Percentiles rank a stretch among this genome's conserved stretches.
Conservation (phyloP, 1,140 invertebrate species). For the Phocides pigmalion region DNA sequence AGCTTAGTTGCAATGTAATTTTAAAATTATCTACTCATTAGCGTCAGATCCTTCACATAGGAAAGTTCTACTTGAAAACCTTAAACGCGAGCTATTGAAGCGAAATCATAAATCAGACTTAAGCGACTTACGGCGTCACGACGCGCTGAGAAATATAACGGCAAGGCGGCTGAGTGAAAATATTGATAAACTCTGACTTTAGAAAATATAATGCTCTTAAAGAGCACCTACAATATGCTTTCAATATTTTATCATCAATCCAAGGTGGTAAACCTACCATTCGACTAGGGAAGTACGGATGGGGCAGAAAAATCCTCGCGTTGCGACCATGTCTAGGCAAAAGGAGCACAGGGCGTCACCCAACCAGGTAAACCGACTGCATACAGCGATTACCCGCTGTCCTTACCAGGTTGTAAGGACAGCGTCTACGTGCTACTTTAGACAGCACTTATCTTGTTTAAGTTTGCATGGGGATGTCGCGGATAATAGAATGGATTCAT, state of each 20-base stretch:
- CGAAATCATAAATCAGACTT: not conserved
- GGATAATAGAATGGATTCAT: too few species aligned
- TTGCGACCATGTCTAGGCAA: too few species aligned
- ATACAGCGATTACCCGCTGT: too few species aligned
- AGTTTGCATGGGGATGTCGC: too few species aligned
- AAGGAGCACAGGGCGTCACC: too few species aligned
- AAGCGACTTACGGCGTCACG: not conserved
- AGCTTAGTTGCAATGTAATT: not conserved
- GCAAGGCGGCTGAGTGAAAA: not conserved
- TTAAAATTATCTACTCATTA: not conserved
- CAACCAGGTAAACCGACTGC: too few species aligned
- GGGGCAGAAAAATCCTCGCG: too few species aligned
- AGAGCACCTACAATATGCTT: not conserved
- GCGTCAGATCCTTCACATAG: not conserved
- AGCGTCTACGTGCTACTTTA: too few species aligned
- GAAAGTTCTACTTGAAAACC: not conserved
- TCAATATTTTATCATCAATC: not conserved
- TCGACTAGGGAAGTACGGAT: too few species aligned
- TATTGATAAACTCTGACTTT: not conserved
- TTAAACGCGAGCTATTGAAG: not conserved
- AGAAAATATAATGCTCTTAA: not conserved
- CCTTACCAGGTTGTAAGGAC: too few species aligned
- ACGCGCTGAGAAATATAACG: not conserved
- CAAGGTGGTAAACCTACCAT: too few species aligned
- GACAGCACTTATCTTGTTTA: too few species aligned